Conservation (phyloP, 2,113 vertebrate species). For the Sclerurus mexicanus region DNA sequence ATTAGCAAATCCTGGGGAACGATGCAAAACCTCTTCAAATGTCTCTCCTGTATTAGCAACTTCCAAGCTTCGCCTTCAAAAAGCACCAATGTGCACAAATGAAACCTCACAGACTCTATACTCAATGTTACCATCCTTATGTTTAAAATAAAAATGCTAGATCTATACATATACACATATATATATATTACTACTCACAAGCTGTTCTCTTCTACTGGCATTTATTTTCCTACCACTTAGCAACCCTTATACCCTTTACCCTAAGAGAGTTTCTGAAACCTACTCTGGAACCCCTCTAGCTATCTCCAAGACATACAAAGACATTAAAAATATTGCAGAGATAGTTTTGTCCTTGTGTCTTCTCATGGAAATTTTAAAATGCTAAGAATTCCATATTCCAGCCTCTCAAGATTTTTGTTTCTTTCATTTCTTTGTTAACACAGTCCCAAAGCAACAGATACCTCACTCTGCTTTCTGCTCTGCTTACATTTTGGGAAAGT, state of each 20-base stretch:
- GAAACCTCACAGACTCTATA: background rate
- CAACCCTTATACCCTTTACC: background rate
- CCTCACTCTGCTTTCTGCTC: background rate
- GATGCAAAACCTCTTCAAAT: slow-evolving; percentile 84
- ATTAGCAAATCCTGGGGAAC: slow-evolving; percentile 90
- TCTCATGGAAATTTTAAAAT: background rate
- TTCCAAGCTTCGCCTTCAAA: slow-evolving; percentile 79
- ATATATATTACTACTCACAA: background rate
- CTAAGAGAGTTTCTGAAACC: background rate
- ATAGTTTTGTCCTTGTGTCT: background rate
- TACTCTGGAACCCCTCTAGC: rapidly evolving
- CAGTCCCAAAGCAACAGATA: background rate
- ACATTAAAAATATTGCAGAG: background rate
- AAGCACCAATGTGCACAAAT: background rate
- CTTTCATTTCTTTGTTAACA: background rate
- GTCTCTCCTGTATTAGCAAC: slow-evolving; percentile 81
- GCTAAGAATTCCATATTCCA: background rate
- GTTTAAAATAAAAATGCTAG: background rate
- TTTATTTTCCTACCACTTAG: background rate
- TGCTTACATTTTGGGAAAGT: background rate
- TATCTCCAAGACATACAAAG: background rate
- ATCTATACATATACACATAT: too few species aligned
- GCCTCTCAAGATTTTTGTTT: background rate
- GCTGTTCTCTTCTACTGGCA: background rate
- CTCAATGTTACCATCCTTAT: background rate